Evolutionary conservation across 2,113 vertebrate genomes (phyloP).

Genomic region (Ammodytes marinus): DNA sequence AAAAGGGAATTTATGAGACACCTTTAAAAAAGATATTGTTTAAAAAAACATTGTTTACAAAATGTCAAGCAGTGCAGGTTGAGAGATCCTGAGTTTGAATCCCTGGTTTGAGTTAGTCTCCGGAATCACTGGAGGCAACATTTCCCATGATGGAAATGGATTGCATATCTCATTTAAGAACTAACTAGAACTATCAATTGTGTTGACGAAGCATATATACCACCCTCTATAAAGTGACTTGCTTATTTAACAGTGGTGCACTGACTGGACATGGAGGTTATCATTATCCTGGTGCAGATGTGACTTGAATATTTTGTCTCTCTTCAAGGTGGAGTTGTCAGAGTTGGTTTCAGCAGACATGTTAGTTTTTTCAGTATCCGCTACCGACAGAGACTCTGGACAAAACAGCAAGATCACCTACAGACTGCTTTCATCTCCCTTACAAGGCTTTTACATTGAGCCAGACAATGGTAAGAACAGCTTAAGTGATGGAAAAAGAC

Average conservation of each 20-base stretch:
- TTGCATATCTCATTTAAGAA: not conserved
- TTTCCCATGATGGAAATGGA: not conserved
- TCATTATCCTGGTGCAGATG: not conserved
- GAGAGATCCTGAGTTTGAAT: not conserved
- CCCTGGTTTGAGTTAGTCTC: not conserved
- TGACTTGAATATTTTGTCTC: slow-evolving; percentile 20
- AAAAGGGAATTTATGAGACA: too few relatives aligned
- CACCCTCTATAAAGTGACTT: not conserved
- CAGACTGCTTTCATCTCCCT: slow-evolving; percentile 86
- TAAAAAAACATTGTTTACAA: too few relatives aligned
- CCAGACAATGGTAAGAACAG: slow-evolving; percentile 86
- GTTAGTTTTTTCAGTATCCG: slow-evolving; percentile 85
- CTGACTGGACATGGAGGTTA: not conserved
- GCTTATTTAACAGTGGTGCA: not conserved
- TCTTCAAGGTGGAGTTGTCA: slow-evolving; percentile 86
- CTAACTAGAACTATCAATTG: not conserved
- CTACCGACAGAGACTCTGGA: slow-evolving; percentile 87
- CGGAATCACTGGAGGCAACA: not conserved
- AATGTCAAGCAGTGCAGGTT: not conserved
- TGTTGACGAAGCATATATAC: not conserved
- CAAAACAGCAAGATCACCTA: slow-evolving; percentile 87
- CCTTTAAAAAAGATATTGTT: too few relatives aligned
- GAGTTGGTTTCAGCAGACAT: slow-evolving; percentile 80
- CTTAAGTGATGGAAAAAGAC: not conserved
- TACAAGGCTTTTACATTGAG: slow-evolving; percentile 87